A percentile compares a stretch with the other conserved stretches of the same genome.
Evolutionary conservation across 2,888 invertebrate genomes (phyloP).

Genomic region (Archips crataeganus): DNA sequence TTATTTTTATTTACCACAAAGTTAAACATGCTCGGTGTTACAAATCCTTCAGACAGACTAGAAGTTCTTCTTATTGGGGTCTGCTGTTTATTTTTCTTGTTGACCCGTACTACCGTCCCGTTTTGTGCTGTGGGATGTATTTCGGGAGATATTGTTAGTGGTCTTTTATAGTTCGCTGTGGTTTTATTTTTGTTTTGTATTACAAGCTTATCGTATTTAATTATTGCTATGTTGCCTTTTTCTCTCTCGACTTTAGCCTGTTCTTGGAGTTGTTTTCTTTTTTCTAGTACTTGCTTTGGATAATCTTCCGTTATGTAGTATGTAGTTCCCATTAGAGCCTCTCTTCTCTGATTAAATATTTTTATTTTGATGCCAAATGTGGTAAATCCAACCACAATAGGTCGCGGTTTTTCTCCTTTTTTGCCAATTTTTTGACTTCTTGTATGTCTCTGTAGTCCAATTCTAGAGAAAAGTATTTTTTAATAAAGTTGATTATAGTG

Average conservation of each 20-base stretch:
- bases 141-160: constrained; percentile 10
- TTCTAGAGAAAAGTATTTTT: not conserved
- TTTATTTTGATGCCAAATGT: constrained; percentile 13
- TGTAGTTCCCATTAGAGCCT: not conserved
- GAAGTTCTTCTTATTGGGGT: not conserved
- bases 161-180: constrained; percentile 14
- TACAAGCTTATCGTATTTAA: constrained; percentile 22
- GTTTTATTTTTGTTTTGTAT: constrained; percentile 1
- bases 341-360: not conserved
- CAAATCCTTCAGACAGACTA: constrained; percentile 6
- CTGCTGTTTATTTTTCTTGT: constrained; percentile 22
- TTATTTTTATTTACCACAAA: constrained; percentile 4
- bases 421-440: constrained; percentile 15
- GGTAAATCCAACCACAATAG: not conserved
- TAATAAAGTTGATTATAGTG: not conserved
- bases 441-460: constrained; percentile 9
- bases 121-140: not conserved
- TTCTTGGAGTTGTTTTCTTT: constrained; percentile 18
- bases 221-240: not conserved
- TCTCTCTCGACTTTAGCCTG: constrained; percentile 13
- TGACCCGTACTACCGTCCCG: not conserved
- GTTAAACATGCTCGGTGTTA: constrained; percentile 21
- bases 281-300: constrained; percentile 17
- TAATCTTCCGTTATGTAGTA: constrained; percentile 30
- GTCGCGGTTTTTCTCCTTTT: constrained; percentile 6